Evolutionary conservation across 1,140 invertebrate species (phyloP), one percentile per base, ranked within the genome.

Genomic region (Protaetia brevitarsis): DNA sequence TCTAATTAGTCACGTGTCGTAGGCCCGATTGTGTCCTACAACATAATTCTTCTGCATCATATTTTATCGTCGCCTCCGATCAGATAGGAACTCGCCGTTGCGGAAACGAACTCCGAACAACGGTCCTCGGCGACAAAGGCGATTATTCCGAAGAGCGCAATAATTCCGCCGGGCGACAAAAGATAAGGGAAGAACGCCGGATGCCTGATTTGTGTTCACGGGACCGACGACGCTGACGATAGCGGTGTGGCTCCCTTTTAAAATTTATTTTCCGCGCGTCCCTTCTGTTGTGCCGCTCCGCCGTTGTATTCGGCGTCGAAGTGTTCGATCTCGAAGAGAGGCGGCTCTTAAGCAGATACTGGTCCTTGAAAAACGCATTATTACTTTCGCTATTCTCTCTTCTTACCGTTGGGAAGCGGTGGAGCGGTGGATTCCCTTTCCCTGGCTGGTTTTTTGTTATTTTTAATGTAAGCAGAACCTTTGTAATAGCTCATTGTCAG

Each of bases 61-160:
- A n/a, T n/a, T n/a, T n/a, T n/a, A n/a, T n/a, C n/a, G n/a, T n/a
- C n/a, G n/a, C n/a, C n/a, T n/a, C n/a, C n/a, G n/a, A n/a, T n/a
- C n/a, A n/a, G n/a, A n/a, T n/a, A n/a, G n/a, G n/a, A n/a, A n/a
- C n/a, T n/a, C n/a, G n/a, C n/a, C n/a, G n/a, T n/a, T n/a, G n/a
- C n/a, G n/a, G n/a, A n/a, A n/a, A n/a, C n/a, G n/a, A n/a, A n/a
- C n/a, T n/a, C n/a, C n/a, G n/a, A n/a, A n/a, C n/a, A n/a, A n/a
- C n/a, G n/a, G n/a, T n/a, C n/a, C n/a, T n/a, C n/a, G n/a, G n/a
- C 41, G 41, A 45, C 41, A 45, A 45, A 45, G 41, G 41, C 41
- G 41, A 45, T 45, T 45, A 45, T 45, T 45, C 41, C 16, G 23
- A 45, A 45, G 41, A 45, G 41, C 41, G 23, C 41, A 45, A 45